Percentiles rank a stretch among this genome's conserved stretches.
Conservation (phyloP, 2,113 vertebrate species). For the Amblyornis subalaris region DNA sequence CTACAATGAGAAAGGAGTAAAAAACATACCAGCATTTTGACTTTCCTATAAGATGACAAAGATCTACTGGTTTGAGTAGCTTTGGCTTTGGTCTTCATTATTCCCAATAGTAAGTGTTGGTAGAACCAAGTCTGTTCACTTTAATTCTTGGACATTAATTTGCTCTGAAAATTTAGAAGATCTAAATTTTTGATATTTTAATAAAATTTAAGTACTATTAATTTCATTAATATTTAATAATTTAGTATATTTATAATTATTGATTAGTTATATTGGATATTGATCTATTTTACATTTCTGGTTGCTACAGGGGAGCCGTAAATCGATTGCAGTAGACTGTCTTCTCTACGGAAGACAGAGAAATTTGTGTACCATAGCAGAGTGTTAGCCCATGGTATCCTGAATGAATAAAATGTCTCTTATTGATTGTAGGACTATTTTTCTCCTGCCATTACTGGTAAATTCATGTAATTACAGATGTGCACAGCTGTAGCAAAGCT, state of each 20-base stretch:
- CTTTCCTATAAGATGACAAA: neutral
- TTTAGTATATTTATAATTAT: neutral
- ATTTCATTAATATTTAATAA: neutral
- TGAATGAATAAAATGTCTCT: neutral
- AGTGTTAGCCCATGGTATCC: neutral
- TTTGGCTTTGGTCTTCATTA: neutral
- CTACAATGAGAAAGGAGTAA: neutral
- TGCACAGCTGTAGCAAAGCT: neutral
- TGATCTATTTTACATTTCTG: neutral
- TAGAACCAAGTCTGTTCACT: neutral
- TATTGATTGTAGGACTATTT: neutral
- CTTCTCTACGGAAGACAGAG: neutral
- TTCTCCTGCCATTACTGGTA: neutral
- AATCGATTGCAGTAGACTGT: neutral
- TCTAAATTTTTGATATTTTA: fast-evolving
- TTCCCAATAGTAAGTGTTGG: neutral
- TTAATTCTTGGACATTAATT: neutral
- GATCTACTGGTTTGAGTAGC: neutral
- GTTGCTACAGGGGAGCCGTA: neutral
- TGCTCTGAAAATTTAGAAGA: neutral
- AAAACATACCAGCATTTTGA: neutral
- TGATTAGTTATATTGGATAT: neutral
- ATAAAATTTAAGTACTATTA: neutral
- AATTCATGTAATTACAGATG: neutral
- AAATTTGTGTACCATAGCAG: neutral